Percentiles rank a stretch among this genome's conserved stretches.
phyloP scores from a whole-genome alignment of 2,888 invertebrate species.

The Sesia bembeciformis region DNA sequence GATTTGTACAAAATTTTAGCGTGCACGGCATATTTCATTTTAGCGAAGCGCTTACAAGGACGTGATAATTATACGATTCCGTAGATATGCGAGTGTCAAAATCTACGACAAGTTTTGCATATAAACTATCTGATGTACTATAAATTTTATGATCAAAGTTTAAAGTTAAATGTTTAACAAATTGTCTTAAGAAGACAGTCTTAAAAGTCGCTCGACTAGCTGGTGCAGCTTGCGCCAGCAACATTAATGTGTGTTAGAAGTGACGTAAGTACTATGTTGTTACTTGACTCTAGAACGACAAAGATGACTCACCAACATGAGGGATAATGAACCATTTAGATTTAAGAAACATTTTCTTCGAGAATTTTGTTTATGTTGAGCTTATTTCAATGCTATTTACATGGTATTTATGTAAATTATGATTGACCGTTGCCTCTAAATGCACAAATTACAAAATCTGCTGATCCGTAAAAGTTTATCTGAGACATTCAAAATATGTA shows the following conservation, averaged over 20 bases:
- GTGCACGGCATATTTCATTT: slow-evolving; percentile 35
- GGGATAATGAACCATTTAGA: too few relatives aligned
- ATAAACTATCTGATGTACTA: slow-evolving; percentile 29
- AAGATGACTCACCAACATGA: slow-evolving; percentile 27
- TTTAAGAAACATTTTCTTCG: too few relatives aligned
- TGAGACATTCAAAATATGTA: neutral
- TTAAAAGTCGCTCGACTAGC: slow-evolving; percentile 30
- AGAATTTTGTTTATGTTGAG: too few relatives aligned
- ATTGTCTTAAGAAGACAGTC: slow-evolving; percentile 53
- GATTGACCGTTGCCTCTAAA: too few relatives aligned
- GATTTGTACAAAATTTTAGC: slow-evolving; percentile 37
- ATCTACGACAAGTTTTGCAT: neutral
- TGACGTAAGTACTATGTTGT: slow-evolving; percentile 30
- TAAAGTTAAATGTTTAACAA: slow-evolving; percentile 34
- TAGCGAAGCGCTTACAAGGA: slow-evolving; percentile 46
- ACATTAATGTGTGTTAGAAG: slow-evolving; percentile 39
- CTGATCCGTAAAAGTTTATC: too few relatives aligned
- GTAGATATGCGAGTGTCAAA: neutral
- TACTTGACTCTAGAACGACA: slow-evolving; percentile 42
- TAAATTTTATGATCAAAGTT: slow-evolving; percentile 34
- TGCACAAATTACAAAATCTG: too few relatives aligned
- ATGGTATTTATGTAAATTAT: too few relatives aligned
- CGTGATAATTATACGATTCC: slow-evolving; percentile 25
- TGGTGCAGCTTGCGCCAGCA: slow-evolving; percentile 38
- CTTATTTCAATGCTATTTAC: too few relatives aligned